Percentiles rank a stretch among this genome's conserved stretches.
Evolutionary conservation across 2,797 vertebrate species (phyloP).

Genomic region (Odontamblyopus rebecca): DNA sequence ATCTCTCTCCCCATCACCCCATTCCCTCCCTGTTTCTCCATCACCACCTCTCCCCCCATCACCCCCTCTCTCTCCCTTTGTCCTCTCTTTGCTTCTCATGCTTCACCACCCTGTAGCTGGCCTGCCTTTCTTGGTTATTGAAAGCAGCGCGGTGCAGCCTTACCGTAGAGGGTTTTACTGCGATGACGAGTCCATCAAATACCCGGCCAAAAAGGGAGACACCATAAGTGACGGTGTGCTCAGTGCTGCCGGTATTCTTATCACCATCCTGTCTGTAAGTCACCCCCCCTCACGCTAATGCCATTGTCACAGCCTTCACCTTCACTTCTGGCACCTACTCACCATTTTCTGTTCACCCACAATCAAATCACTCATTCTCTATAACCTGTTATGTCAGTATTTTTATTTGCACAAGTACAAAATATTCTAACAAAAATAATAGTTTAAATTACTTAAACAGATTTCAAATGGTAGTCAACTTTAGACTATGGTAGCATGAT

Average conservation of each 20-base stretch:
- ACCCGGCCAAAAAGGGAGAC: constrained; percentile 89
- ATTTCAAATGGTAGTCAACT: no score
- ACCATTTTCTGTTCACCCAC: neutral
- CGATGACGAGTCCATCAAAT: constrained; percentile 92
- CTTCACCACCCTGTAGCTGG: constrained; percentile 77
- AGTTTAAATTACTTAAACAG: no score
- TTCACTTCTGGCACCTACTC: constrained; percentile 45
- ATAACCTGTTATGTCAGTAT: neutral
- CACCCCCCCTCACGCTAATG: constrained; percentile 66
- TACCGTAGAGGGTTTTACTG: constrained; percentile 96
- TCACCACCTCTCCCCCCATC: constrained; percentile 25
- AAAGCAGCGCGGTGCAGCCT: constrained; percentile 93
- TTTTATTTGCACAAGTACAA: neutral
- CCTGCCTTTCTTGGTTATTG: constrained; percentile 96
- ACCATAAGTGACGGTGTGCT: constrained; percentile 95
- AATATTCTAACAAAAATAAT: neutral
- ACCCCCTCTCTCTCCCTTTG: constrained; percentile 5
- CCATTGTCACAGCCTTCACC: constrained; percentile 42
- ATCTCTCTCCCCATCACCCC: constrained; percentile 45
- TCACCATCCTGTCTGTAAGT: constrained; percentile 94
- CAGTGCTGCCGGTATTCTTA: constrained; percentile 91
- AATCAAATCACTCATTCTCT: neutral
- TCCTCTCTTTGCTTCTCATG: constrained; percentile 45
- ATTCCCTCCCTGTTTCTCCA: constrained; percentile 27
- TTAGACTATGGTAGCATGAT: no score